A percentile compares a stretch with the other conserved stretches of the same genome.
Evolutionary conservation across 2,113 vertebrate genomes (phyloP).

Genomic region (Malurus elegans): DNA sequence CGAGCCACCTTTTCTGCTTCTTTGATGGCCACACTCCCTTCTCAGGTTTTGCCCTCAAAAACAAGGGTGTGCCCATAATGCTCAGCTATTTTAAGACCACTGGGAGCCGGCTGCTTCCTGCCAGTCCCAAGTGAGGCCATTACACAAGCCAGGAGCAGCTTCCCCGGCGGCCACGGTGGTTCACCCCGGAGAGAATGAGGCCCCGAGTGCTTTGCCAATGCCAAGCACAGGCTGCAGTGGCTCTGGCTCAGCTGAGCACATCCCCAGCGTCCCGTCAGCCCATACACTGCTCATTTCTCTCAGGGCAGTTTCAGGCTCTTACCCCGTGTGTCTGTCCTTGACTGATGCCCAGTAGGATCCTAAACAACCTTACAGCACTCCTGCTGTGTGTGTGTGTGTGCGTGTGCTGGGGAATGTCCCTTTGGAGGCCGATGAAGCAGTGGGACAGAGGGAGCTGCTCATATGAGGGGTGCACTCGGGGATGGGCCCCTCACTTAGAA

Average conservation of each 20-base stretch:
- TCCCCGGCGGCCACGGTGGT: fast-evolving
- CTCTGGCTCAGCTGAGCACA: neutral
- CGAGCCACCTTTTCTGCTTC: neutral
- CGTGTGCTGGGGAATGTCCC: neutral
- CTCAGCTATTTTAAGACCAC: conserved; percentile 21
- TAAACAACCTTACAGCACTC: neutral
- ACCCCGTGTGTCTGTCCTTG: fast-evolving
- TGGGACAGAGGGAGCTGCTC: neutral
- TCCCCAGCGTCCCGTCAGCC: neutral
- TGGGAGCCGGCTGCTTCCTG: conserved; percentile 35
- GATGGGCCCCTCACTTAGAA: neutral
- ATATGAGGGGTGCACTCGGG: fast-evolving
- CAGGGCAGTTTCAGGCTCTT: neutral
- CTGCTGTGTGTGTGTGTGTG: fast-evolving
- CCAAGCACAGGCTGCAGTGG: neutral
- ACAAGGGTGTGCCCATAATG: conserved; percentile 19
- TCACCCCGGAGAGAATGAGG: neutral
- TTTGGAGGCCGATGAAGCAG: neutral
- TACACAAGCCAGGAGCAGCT: neutral
- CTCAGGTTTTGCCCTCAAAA: conserved; percentile 38
- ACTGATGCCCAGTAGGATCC: neutral
- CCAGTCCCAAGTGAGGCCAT: fast-evolving
- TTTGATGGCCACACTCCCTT: neutral
- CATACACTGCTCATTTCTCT: fast-evolving
- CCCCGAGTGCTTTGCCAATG: neutral